Base-by-base conservation (phyloP, 37 sponge, comb jelly and placozoan genomes). In the Petrosia ficiformis region DNA sequence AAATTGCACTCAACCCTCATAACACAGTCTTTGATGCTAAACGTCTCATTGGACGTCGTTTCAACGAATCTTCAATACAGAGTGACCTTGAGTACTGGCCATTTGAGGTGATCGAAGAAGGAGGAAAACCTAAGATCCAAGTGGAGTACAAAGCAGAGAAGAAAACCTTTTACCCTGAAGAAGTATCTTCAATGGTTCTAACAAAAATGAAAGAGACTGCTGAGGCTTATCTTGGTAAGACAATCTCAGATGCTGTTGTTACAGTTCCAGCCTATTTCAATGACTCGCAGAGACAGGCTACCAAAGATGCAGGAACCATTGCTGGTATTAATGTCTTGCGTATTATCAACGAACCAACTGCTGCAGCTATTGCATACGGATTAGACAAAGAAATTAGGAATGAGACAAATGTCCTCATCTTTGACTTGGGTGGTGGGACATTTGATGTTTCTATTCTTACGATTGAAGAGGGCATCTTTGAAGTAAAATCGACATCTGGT, bases 251-350 rank as follows among this genome's bases (percentile, higher is more conserved):
- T 67, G 99, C 91, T 39, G 99, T 98, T 3, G 84, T 98, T 37
- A 98, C 99, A 26, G 99, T 98, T 57, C 99, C 99, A 1, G 99
- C 99, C 42, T 98, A 98, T 82, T 98, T 98, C 82, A 98, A 98
- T 71, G 96, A 95, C 70, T 95, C 99, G 1, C 99, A 98, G 73
- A 85, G 99, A 33, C 99, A 98, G 72, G 99, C 99, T 21, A 98
- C 99, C 52, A 98, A 98, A 67, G 99, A 98, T 78, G 96, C 99
- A 71, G 99, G 99, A 21, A 82, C 80, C 39, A 98, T 98, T 39
- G 74, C 92, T 64, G 99, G 99, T 2, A 82, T 98, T 30, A 96
- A 98, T 60, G 96, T 98, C 21, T 71, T 97, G 5, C 83, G 98
- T 70, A 97, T 97, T 77, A 97, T 97, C 89, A 97, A 97, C 79